Evolutionary conservation across 2,797 vertebrate species (phyloP).

Genomic region (Sandelia bainsii): DNA sequence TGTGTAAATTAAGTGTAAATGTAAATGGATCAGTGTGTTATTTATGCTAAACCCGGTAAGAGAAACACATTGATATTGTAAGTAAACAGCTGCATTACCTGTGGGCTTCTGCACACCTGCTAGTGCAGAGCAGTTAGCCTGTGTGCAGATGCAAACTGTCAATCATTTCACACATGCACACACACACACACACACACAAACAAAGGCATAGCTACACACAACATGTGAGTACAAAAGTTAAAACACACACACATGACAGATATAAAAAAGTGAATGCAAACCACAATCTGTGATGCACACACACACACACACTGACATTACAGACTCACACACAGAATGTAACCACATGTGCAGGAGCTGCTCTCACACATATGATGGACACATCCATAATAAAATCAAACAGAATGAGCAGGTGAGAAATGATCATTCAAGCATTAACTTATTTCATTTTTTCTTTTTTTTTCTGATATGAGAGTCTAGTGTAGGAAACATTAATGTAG

Average conservation of each 20-base stretch:
- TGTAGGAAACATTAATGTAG: background rate
- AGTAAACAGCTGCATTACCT: slow-evolving; percentile 80
- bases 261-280: slow-evolving; percentile 27
- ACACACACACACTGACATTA: slow-evolving; percentile 2
- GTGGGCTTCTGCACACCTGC: slow-evolving; percentile 79
- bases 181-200: slow-evolving; percentile 8
- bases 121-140: slow-evolving; percentile 71
- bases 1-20: slow-evolving; percentile 71
- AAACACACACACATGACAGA: slow-evolving; percentile 19
- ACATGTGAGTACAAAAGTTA: slow-evolving; percentile 30
- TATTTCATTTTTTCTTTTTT: background rate
- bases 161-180: slow-evolving; percentile 58
- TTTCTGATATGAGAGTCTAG: background rate
- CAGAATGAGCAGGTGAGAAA: slow-evolving; percentile 15
- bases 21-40: slow-evolving; percentile 64
- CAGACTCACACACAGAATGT: background rate
- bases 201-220: slow-evolving; percentile 6
- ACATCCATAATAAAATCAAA: slow-evolving; percentile 20
- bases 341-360: slow-evolving; percentile 14
- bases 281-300: slow-evolving; percentile 21
- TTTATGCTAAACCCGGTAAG: slow-evolving; percentile 62
- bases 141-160: slow-evolving; percentile 78
- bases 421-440: background rate
- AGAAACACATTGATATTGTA: slow-evolving; percentile 60
- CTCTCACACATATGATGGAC: slow-evolving; percentile 13